Conservation (phyloP, 2,888 invertebrate species). For the Anagyrus pseudococci region DNA sequence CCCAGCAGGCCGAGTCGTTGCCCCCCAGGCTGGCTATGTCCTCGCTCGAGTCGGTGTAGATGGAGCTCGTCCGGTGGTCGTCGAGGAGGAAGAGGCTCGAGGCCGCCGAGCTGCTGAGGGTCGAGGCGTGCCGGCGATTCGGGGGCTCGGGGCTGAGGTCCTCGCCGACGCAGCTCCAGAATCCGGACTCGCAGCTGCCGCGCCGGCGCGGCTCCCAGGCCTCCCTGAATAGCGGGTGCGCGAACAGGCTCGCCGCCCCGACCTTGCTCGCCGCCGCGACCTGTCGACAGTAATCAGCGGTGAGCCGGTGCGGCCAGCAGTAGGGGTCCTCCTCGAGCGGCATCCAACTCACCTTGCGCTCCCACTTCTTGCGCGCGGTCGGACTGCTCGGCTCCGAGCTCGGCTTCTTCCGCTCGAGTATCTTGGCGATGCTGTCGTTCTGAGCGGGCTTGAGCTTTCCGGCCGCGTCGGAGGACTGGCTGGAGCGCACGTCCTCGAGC, state of each 20-base stretch:
- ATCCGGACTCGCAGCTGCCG: conserved; percentile 88
- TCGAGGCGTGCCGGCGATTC: conserved; percentile 58
- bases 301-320: neutral
- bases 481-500: conserved; percentile 67
- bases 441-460: conserved; percentile 55
- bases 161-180: conserved; percentile 86
- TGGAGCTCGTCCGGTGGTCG: conserved; percentile 77
- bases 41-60: conserved; percentile 87
- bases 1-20: conserved; percentile 75
- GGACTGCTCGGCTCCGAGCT: conserved; percentile 60
- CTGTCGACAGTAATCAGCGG: conserved; percentile 40
- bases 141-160: conserved; percentile 67
- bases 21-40: conserved; percentile 83
- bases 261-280: conserved; percentile 58
- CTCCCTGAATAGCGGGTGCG: conserved; percentile 66
- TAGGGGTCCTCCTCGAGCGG: too few relatives aligned
- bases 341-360: conserved; percentile 52
- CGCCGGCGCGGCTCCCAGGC: conserved; percentile 69
- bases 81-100: conserved; percentile 68
- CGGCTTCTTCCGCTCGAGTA: conserved; percentile 58
- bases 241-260: conserved; percentile 67
- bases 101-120: conserved; percentile 63
- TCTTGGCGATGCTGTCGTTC: conserved; percentile 58
- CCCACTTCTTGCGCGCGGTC: conserved; percentile 60
- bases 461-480: conserved; percentile 56